phyloP scores from a whole-genome alignment of 2,113 vertebrate genomes.

The Cepphus grylle region DNA sequence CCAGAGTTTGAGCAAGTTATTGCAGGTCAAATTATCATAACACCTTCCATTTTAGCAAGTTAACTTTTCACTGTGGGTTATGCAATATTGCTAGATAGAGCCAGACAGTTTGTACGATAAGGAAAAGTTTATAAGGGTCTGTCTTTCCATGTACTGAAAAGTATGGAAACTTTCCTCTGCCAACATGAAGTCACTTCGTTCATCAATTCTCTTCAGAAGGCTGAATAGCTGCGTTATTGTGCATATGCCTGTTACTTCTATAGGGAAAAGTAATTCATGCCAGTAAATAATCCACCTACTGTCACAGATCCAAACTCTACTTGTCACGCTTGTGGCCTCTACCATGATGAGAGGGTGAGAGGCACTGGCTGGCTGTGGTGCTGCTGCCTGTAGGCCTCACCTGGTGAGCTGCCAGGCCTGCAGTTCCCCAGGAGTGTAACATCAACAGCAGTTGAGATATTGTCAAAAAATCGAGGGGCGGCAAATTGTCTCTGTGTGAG shows the following conservation, averaged over 20 bases:
- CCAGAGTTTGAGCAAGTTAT: neutral
- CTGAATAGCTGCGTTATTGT: neutral
- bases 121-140: neutral
- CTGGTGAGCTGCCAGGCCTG: neutral
- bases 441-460: neutral
- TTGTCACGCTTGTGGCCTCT: neutral
- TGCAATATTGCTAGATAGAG: neutral
- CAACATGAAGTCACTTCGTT: neutral
- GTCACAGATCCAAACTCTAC: neutral
- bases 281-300: neutral
- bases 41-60: neutral
- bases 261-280: neutral
- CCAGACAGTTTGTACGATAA: neutral
- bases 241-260: neutral
- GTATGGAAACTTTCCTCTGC: neutral
- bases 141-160: neutral
- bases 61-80: neutral
- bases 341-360: neutral
- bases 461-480: neutral
- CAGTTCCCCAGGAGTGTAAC: neutral
- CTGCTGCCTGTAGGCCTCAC: neutral
- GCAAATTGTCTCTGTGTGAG: neutral
- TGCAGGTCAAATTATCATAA: neutral
- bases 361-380: neutral
- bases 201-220: neutral